Base-by-base conservation (phyloP, 1,140 invertebrate species). In the Mesaphorura yosii region DNA sequence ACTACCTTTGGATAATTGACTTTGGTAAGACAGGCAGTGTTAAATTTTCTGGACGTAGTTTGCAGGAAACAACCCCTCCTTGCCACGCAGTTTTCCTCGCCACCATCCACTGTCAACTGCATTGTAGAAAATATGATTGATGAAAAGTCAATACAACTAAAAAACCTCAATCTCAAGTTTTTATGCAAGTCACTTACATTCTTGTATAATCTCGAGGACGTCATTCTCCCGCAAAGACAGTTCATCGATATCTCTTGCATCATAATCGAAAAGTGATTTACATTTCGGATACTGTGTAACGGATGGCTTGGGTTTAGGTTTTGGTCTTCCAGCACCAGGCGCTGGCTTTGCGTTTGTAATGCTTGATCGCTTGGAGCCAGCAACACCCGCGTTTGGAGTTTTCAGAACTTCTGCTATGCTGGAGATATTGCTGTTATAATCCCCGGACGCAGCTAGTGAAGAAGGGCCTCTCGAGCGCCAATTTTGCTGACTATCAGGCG, bases 91-190 rank as follows among this genome's bases (percentile, higher is more conserved):
- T 59, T 70, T 71, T 39, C 81, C 81, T 44, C 70, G 71, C 81
- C 81, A 84, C 81, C 81, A 84, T 17, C 82, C 81, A 22, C 76
- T 75, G 37, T 76, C 73, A 68, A 84, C 82, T 83, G 67, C 50
- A 75, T 70, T 28, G 14, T 51, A 10, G 41, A 44, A 52, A 51
- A 47, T 5, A 48, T n/a, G 14, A 25, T 10, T 42, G 45, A 41
- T 49, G 27, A 7, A 7, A 12, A 6, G 31, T 49, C 7, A n/a
- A 10, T 17, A 17, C 15, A 14, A 27, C 27, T 10, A 17, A 22
- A 40, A 31, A 23, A 54, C 28, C 55, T 31, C 19, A 23, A 47
- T 47, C 26, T 27, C 22, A 48, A 15, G 28, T 28, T 41, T 46
- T 37, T 23, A 31, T 23, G 38, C 44, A 46, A 50, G 17, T 1